Percentiles rank a stretch among this genome's conserved stretches.
phyloP scores from a whole-genome alignment of 2,888 invertebrate species.

The Thymelicus sylvestris region DNA sequence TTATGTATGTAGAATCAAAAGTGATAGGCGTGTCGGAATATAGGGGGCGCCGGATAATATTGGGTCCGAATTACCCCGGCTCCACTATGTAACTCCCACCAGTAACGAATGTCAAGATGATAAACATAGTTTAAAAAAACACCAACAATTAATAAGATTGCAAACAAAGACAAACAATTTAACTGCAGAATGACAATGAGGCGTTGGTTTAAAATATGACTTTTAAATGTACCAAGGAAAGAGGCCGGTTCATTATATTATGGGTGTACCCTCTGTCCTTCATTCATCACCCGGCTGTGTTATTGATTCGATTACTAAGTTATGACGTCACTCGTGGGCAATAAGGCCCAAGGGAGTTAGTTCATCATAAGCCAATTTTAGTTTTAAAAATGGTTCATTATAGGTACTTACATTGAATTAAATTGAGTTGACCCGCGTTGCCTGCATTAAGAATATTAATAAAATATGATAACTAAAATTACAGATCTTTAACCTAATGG shows the following conservation, averaged over 20 bases:
- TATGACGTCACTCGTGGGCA: background rate
- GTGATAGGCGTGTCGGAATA: too few relatives aligned
- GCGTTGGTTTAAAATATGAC: slow-evolving; percentile 25
- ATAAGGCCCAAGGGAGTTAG: background rate
- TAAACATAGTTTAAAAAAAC: too few relatives aligned
- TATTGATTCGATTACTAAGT: background rate
- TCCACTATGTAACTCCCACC: too few relatives aligned
- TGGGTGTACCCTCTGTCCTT: slow-evolving; percentile 17
- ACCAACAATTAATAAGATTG: background rate
- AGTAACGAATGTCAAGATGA: too few relatives aligned
- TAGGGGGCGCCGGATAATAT: too few relatives aligned
- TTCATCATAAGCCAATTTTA: background rate
- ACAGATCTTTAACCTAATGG: background rate
- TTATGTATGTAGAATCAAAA: too few relatives aligned
- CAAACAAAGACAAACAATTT: slow-evolving; percentile 22
- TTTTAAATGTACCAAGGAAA: slow-evolving; percentile 20
- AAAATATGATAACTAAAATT: background rate
- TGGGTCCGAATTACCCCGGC: too few relatives aligned
- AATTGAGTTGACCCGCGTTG: background rate
- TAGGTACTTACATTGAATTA: background rate
- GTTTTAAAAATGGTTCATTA: background rate
- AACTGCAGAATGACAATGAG: slow-evolving; percentile 23
- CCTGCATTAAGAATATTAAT: background rate
- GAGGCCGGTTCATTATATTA: slow-evolving; percentile 10
- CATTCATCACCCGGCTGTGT: slow-evolving; percentile 1